Evolutionary conservation across 2,113 vertebrate species (phyloP), one percentile per base, ranked within the genome.

Genomic region (Actenoides hombroni): DNA sequence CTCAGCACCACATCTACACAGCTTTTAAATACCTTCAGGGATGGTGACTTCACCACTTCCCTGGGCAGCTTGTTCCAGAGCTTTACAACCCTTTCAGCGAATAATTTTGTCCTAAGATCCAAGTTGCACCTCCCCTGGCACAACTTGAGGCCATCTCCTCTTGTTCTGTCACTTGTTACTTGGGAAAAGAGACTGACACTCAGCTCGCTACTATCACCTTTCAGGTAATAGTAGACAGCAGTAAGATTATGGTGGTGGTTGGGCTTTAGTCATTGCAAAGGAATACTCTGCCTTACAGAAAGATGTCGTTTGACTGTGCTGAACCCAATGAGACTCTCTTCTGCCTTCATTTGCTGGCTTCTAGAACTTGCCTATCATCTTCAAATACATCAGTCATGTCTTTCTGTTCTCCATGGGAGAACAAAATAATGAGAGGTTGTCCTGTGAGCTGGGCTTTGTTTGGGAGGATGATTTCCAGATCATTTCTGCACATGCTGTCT

Each of bases 381-480:
- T 79, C 9, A 14, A 82, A 88, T 67, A 63, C 20, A 96, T 70
- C 74, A 81, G 21, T 35, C 25, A 2, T 90, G 26, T 7, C 31
- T 88, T 68, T 87, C 48, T 60, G 13, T 88, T 96, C 92, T 90
- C 95, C 31, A 2, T 84, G 49, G 90, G 90, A 39, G 64, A 70
- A 88, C 48, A 94, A 95, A 95, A 95, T 96, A 96, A 97, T 95
- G 86, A 96, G 88, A 77, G 48, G 35, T 69, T 83, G 68, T 88
- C 74, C 78, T 82, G 83, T 64, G 88, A 91, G 46, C 44, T n/a
- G 33, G 39, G 37, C 56, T 88, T 86, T 17, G 2, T 87, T 69
- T 57, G 67, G 59, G 44, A 83, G 42, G 54, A 49, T 53, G 40
- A 80, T 92, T 88, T 92, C 76, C 79, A 49, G n/a, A 51, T 90